A percentile compares a stretch with the other conserved stretches of the same genome.
Evolutionary conservation across 2,888 invertebrate species (phyloP).

Genomic region (Timema podura): DNA sequence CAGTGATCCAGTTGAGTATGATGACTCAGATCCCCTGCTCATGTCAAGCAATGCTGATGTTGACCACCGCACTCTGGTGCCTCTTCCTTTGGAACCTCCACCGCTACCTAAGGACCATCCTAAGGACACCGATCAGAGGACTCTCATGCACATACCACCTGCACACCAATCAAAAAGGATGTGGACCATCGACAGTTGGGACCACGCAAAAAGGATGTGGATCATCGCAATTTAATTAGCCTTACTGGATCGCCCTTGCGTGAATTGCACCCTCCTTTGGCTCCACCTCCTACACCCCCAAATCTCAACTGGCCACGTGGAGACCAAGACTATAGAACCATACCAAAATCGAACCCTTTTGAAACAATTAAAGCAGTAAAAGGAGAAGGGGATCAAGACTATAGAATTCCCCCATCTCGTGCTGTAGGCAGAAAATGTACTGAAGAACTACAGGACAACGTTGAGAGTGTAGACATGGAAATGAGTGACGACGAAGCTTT

Average conservation of each 20-base stretch:
- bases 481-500: constrained; percentile 71
- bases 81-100: constrained; percentile 44
- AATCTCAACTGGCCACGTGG: constrained; percentile 35
- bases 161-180: constrained; percentile 38
- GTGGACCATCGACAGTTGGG: constrained; percentile 30
- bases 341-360: neutral
- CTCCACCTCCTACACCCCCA: constrained; percentile 39
- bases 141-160: constrained; percentile 51
- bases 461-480: constrained; percentile 82
- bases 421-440: neutral
- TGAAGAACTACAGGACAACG: constrained; percentile 55
- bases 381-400: constrained; percentile 23
- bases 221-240: constrained; percentile 69
- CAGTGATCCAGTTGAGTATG: constrained; percentile 57
- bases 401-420: constrained; percentile 20
- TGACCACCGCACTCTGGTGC: constrained; percentile 57
- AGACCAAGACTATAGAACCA: constrained; percentile 32
- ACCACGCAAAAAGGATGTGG: constrained; percentile 31
- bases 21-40: constrained; percentile 47
- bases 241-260: constrained; percentile 66
- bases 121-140: constrained; percentile 50
- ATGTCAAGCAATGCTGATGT: constrained; percentile 51
- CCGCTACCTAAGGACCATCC: constrained; percentile 15
- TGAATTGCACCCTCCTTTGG: constrained; percentile 21
- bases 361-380: neutral